Evolutionary conservation across 1,140 invertebrate species (phyloP).

Genomic region (Bombus turneri): DNA sequence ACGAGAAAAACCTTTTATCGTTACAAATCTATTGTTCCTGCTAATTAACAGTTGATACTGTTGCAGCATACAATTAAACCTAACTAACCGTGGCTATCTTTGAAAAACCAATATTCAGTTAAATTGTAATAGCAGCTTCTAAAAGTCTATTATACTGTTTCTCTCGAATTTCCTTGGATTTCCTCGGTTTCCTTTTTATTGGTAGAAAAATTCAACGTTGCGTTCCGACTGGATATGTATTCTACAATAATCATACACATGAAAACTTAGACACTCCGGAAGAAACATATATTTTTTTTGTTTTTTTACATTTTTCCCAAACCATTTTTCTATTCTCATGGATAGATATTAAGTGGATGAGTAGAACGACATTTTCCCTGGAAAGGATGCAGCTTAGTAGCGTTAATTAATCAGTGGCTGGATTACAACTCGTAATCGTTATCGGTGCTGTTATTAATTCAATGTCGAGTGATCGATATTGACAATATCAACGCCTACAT

Average conservation of each 20-base stretch:
- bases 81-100: background rate
- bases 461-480: background rate
- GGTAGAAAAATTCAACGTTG: background rate
- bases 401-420: background rate
- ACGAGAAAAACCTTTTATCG: slow-evolving; percentile 10
- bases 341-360: background rate
- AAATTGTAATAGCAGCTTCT: background rate
- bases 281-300: background rate
- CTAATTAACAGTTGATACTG: background rate
- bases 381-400: background rate
- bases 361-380: background rate
- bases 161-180: background rate
- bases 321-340: background rate
- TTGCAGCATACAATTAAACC: background rate
- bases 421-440: background rate
- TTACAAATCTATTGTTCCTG: background rate
- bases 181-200: background rate
- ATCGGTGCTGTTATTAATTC: background rate
- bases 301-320: background rate
- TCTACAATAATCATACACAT: background rate
- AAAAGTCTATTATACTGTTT: background rate
- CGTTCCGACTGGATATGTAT: background rate
- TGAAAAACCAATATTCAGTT: background rate
- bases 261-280: background rate
- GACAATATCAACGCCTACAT: background rate